phyloP scores from a whole-genome alignment of 2,888 invertebrate species.

The Sarcophaga subvicina region DNA sequence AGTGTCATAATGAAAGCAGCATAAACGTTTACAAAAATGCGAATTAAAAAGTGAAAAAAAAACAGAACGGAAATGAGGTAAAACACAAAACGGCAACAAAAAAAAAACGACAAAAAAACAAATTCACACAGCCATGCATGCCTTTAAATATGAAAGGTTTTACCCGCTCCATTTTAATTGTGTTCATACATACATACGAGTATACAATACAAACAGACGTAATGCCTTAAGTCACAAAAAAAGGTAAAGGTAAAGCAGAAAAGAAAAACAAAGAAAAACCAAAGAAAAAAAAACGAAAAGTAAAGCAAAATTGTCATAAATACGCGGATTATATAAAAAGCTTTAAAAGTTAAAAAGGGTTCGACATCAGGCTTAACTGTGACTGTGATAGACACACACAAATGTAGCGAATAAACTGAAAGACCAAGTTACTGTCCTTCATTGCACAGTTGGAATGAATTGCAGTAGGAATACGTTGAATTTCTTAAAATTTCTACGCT shows the following conservation, averaged over 20 bases:
- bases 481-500: too few relatives aligned
- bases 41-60: background rate
- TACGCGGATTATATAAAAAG: constrained; percentile 57
- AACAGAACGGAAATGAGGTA: constrained; percentile 34
- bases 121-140: background rate
- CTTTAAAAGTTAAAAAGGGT: constrained; percentile 54
- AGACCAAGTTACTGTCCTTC: background rate
- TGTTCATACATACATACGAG: background rate
- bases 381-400: background rate
- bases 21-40: constrained; percentile 19
- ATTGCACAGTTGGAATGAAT: background rate
- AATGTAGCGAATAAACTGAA: background rate
- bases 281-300: background rate
- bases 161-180: background rate
- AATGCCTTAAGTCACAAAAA: constrained; percentile 40
- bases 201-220: background rate
- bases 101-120: background rate
- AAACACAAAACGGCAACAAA: constrained; percentile 9
- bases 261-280: background rate
- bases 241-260: constrained; percentile 11
- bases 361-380: constrained; percentile 35
- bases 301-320: constrained; percentile 47
- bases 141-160: background rate
- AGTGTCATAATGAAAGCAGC: constrained; percentile 33
- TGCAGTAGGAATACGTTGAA: too few relatives aligned